Conservation (phyloP, 2,113 vertebrate genomes). For the Microcebus jonahi region DNA sequence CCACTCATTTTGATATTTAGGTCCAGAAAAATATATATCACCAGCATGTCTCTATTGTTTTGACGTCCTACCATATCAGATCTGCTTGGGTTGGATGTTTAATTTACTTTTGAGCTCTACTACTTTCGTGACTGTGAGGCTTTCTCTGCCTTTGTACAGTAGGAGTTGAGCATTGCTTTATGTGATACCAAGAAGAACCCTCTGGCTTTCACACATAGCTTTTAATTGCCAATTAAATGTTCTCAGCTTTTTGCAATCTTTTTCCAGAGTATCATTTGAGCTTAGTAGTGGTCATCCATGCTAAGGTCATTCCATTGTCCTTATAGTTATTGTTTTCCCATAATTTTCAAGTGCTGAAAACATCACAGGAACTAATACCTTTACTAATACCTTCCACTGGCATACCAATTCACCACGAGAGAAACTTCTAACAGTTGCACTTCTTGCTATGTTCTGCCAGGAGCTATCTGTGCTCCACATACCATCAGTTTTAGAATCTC, state of each 20-base stretch:
- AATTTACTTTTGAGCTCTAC: neutral
- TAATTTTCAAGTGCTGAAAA: neutral
- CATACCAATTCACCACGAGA: neutral
- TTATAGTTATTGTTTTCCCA: neutral
- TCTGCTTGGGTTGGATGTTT: neutral
- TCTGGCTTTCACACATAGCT: neutral
- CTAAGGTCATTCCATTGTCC: neutral
- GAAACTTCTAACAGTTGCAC: neutral
- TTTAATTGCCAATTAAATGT: neutral
- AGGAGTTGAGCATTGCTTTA: neutral
- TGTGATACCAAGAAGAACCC: neutral
- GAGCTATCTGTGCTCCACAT: neutral
- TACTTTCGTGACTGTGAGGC: no score
- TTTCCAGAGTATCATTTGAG: neutral
- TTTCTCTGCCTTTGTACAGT: neutral
- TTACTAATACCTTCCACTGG: neutral
- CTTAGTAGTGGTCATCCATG: neutral
- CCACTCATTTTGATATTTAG: neutral
- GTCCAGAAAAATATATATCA: neutral
- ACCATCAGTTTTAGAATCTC: neutral
- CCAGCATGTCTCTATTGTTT: neutral
- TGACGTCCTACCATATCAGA: neutral
- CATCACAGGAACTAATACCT: neutral
- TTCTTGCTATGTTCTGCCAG: neutral
- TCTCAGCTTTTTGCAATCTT: neutral